Evolutionary conservation across 2,113 vertebrate species (phyloP), one percentile per base, ranked within the genome.

Genomic region (Struthidea cinerea): DNA sequence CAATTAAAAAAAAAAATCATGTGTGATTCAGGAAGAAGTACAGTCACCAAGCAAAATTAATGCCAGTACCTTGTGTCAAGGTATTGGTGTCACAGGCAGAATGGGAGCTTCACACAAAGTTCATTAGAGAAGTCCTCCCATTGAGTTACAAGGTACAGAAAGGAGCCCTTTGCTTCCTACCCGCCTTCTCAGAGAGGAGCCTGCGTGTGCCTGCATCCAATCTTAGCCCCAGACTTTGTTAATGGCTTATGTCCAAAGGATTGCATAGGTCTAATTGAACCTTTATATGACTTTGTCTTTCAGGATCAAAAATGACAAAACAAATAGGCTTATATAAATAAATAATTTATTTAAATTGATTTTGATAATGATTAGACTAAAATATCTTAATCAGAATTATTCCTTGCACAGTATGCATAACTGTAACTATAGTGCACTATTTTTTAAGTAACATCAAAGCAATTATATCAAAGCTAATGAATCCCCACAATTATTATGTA

Each of bases 401-500:
- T 74, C 59, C 19, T 44, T 52, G 13, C 33, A 30, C 16, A 1
- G 0, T 20, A 23, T 6, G 10, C 10, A 52, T 16, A 57, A 10
- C 12, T 73, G 11, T 24, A 44, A 23, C 7, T 33, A 20, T 10
- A n/a, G 20, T 18, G 2, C 24, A 30, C 5, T 82, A 11, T 41
- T 39, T 77, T 68, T 53, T 17, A 61, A 46, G 9, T 6, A 26
- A n/a, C n/a, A n/a, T 23, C 3, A 9, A 68, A 60, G 7, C 1
- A 82, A 16, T 75, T 68, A 18, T 21, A 75, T 30, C 24, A 46
- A 53, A 60, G 16, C 2, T 12, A 18, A 24, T 2, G 26, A 47
- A 22, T 1, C 1, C 4, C 3, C 5, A 35, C 13, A n/a, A 35
- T 22, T 60, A 18, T 53, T 75, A 27, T 7, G 0, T 9, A 68